A percentile compares a stretch with the other conserved stretches of the same genome.
phyloP scores from a whole-genome alignment of 2,113 vertebrate genomes.

The Solenodon paradoxus region DNA sequence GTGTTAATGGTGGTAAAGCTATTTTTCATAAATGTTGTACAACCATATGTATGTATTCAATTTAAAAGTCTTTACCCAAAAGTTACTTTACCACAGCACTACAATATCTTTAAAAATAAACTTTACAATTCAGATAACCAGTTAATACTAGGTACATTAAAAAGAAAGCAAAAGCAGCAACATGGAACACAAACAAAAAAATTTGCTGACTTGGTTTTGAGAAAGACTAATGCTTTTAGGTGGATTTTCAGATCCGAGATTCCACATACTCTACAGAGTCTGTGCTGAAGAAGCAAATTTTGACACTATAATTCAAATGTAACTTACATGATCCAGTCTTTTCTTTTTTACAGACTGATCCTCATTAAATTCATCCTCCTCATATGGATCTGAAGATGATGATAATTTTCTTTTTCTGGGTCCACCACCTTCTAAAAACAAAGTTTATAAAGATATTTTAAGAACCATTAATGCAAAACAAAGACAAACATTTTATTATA shows the following conservation, averaged over 20 bases:
- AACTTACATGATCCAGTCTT: conserved; percentile 84
- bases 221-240: background rate
- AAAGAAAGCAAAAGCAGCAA: background rate
- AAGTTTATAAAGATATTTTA: background rate
- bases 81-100: background rate
- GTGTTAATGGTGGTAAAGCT: background rate
- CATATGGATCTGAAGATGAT: conserved; percentile 75
- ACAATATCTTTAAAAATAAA: background rate
- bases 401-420: conserved; percentile 86
- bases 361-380: conserved; percentile 69
- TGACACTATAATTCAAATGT: background rate
- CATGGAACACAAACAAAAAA: background rate
- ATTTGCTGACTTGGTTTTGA: background rate
- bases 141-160: background rate
- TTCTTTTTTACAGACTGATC: conserved; percentile 83
- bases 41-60: background rate
- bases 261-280: background rate
- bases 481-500: conserved; percentile 11
- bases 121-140: background rate
- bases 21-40: background rate
- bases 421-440: conserved; percentile 77
- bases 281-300: background rate
- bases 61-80: background rate
- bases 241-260: background rate
- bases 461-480: background rate